Evolutionary conservation across 2,113 vertebrate species (phyloP), one percentile per base, ranked within the genome.

Genomic region (Otis tarda): DNA sequence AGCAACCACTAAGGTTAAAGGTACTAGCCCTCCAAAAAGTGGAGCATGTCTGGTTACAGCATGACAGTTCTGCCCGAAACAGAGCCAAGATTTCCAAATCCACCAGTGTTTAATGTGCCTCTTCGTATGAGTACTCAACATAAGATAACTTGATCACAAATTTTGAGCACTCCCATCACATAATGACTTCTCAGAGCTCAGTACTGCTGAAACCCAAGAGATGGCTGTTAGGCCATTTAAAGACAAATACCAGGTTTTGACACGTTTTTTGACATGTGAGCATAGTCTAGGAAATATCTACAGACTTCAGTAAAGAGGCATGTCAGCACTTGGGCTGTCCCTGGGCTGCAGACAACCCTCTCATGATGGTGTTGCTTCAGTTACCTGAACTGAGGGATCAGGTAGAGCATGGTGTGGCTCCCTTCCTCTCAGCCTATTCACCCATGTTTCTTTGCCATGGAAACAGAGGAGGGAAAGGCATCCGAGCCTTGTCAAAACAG

Each of bases 331-430:
- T 43, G 35, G 43, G 20, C 30, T 82, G 22, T 63, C 16, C 33
- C 53, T 49, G 30, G 33, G 33, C 52, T 91, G 61, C 30, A 68
- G 33, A 33, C 14, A 74, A 18, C 3, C 5, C 18, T 50, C 23
- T 56, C 0, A 0, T 47, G 35, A 59, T 9, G 37, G 8, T 1
- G 0, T 70, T 87, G 15, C 33, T 87, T 16, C 65, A 68, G 0
- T 18, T 60, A 67, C 47, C 33, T 33, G 60, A 37, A 22, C 45
- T 24, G 37, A 83, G 20, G 15, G 64, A 83, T 81, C 77, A 81
- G 43, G 52, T 84, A 64, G 39, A 81, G 23, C n/a, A 28, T 7
- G 21, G 56, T 1, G 3, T 8, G 19, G 18, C 23, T 80, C 28
- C 52, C 56, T 74, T 83, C n/a, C 35, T 67, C 49, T 77, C 52